Percentiles rank a stretch among this genome's conserved stretches.
Conservation (phyloP, 1,140 invertebrate species). For the Ceratosolen fusciceps region DNA sequence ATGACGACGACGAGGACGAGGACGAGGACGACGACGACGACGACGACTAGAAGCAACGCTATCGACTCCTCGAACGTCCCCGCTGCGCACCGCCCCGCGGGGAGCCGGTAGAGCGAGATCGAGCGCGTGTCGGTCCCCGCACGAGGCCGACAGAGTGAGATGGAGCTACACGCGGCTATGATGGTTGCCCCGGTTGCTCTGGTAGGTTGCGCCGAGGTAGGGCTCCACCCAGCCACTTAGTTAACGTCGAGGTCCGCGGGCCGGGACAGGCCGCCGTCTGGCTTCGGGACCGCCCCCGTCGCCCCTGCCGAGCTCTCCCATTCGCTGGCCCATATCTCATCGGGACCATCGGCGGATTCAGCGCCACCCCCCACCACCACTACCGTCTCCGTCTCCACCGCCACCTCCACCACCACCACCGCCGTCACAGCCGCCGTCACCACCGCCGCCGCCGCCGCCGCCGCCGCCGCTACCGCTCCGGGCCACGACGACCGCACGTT, state of each 20-base stretch:
- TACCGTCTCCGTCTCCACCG: background rate
- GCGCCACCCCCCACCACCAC: slow-evolving; percentile 19
- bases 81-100: slow-evolving; percentile 63
- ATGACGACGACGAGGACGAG: too few relatives aligned
- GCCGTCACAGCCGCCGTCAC: too few relatives aligned
- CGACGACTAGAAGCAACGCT: too few relatives aligned
- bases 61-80: too few relatives aligned
- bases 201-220: slow-evolving; percentile 70
- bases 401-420: too few relatives aligned
- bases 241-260: slow-evolving; percentile 20
- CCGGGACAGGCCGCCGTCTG: slow-evolving; percentile 63
- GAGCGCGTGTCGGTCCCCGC: slow-evolving; percentile 13
- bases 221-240: slow-evolving; percentile 63
- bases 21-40: too few relatives aligned
- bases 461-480: too few relatives aligned
- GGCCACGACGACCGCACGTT: too few relatives aligned
- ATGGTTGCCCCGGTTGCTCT: slow-evolving; percentile 64
- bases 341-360: slow-evolving; percentile 52
- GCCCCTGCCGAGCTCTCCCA: slow-evolving; percentile 69
- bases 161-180: slow-evolving; percentile 60
- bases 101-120: slow-evolving; percentile 58
- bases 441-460: too few relatives aligned
- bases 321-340: slow-evolving; percentile 72
- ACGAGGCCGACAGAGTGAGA: slow-evolving; percentile 19
- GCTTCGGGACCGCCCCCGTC: slow-evolving; percentile 63